Conservation (phyloP, 2,797 vertebrate species). For the Enteromius thamalakanensis region DNA sequence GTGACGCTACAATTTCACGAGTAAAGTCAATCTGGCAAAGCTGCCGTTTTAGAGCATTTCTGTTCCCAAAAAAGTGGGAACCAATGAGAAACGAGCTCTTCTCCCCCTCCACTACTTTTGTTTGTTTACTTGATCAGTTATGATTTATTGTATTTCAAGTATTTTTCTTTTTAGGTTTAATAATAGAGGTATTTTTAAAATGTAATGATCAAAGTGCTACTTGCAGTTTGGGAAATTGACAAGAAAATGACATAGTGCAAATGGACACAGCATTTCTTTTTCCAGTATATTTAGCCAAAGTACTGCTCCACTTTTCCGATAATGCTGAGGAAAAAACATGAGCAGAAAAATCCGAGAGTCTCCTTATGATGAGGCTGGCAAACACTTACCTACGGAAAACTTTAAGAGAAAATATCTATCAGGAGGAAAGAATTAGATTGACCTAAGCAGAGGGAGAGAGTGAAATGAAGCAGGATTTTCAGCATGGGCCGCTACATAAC, state of each 20-base stretch:
- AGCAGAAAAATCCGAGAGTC: slow-evolving; percentile 71
- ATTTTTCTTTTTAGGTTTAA: no score
- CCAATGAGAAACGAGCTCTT: no score
- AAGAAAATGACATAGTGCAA: not conserved
- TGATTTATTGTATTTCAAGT: no score
- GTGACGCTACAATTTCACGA: no score
- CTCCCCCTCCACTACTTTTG: no score
- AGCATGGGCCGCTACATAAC: slow-evolving; percentile 81
- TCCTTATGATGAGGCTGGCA: slow-evolving; percentile 81
- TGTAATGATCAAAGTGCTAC: no score
- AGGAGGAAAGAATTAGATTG: slow-evolving; percentile 82
- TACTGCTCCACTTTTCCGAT: not conserved
- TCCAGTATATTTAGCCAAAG: not conserved
- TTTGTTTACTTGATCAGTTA: no score
- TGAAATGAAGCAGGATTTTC: slow-evolving; percentile 78
- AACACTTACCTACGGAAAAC: slow-evolving; percentile 74
- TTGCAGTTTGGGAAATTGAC: not conserved
- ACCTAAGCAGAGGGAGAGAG: slow-evolving; percentile 67
- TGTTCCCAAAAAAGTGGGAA: no score
- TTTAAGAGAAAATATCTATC: slow-evolving; percentile 82
- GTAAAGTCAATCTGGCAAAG: no score
- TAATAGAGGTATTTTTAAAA: not conserved
- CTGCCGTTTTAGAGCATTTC: no score
- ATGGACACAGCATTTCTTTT: not conserved
- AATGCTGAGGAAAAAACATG: slow-evolving; percentile 19